Evolutionary conservation across 2,888 invertebrate genomes (phyloP), one percentile per base, ranked within the genome.

Genomic region (Drosophila pullipes): DNA sequence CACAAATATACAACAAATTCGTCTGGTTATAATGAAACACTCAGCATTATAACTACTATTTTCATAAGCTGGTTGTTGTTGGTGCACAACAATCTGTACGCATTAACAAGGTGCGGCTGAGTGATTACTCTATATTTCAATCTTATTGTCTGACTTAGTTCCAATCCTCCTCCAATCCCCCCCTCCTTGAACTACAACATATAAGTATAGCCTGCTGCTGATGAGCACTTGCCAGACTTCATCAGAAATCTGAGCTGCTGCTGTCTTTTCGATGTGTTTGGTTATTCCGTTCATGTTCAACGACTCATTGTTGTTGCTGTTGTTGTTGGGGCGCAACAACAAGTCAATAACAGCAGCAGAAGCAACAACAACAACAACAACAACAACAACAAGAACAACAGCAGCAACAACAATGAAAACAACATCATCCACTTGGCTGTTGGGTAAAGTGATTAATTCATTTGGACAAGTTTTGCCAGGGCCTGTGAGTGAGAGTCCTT

Each of bases 391-490:
- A 74, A 64, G 54, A 59, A 55, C 76, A 74, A n/a, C 64, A 54
- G 55, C 69, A 64, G 44, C 57, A 71, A 53, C 66, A 85, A 78
- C 78, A 83, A 80, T 68, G 66, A 28, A 50, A 63, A 68, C 69
- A 82, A 75, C 85, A 82, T 83, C 87, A 84, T 67, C 85, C 87
- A 84, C 84, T 82, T 72, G 78, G 63, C 79, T 74, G 83, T 74
- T 62, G 76, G 73, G 65, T 82, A 86, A 87, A 87, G 90, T 90
- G 87, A 87, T 87, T 87, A 87, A 87, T 87, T 90, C 89, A 84
- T 90, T 90, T 89, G 90, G 82, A 86, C 87, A 90, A 87, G 81
- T 82, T 87, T 90, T 68, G 52, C 69, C 53, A 41, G 52, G 57
- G 90, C 73, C 69, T 72, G 85, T 69, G 64, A 53, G 64, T 60